Base-by-base conservation (phyloP, 1,140 invertebrate genomes). In the Triops longicaudatus region DNA sequence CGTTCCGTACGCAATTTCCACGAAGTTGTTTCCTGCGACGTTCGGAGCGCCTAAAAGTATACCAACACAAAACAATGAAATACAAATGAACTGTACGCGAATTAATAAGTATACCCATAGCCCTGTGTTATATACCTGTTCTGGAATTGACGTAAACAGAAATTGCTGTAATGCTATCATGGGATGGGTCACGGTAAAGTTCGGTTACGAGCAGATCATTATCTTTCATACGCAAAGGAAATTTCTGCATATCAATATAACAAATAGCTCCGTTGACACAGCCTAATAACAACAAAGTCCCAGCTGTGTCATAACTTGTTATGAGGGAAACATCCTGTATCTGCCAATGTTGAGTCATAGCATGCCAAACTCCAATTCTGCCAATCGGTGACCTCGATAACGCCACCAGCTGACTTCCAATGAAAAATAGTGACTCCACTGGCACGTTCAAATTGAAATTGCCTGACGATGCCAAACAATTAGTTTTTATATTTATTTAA, bases 221-320 rank as follows among this genome's bases (percentile, higher is more conserved):
- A 83, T 99, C 97, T 84, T 99, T 99, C 96, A 99, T 98, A 77
- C 97, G 87, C 10, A 99, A 84, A 2, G 97, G 97, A 86, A 99
- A 99, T 83, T 99, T 99, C 84, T 99, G 96, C 97, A 99, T 99
- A 85, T 99, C 97, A 82, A 98, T 98, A 86, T 98, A 98, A 86
- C 98, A 98, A 81, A 98, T 98, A 71, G 94, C 95, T 6, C 97
- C 97, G 84, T 97, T 98, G 80, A 94, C 94, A 81, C 96, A 98
- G 3, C 97, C 97, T 0, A 99, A 87, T 9, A 98, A 84, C 17
- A 99, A 85, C 84, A 98, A 97, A 0, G 96, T 98, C 0, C 97
- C 96, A 73, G 97, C 96, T 1, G 94, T 97, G 83, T 98, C 96
- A 84, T 97, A 96, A 1, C 96, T 97, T 17, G 95, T 91, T 42